Evolutionary conservation across 2,113 vertebrate genomes (phyloP).

Genomic region (Ammodramus savannarum): DNA sequence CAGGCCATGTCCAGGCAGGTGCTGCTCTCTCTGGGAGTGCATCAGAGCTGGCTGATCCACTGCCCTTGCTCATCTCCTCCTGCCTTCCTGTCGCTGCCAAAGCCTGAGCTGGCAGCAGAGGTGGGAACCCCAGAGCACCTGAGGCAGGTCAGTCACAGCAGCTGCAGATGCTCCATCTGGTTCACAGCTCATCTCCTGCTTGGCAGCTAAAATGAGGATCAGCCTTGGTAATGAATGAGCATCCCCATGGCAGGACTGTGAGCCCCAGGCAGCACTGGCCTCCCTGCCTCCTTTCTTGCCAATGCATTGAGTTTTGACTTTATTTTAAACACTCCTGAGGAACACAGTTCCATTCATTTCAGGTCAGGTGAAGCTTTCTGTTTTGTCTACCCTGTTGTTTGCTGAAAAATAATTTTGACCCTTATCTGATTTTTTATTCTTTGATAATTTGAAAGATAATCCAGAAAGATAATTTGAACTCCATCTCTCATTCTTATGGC

Average conservation of each 20-base stretch:
- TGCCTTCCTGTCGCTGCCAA: background rate
- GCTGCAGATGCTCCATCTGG: background rate
- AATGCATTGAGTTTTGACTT: background rate
- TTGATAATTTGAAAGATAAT: too few relatives aligned
- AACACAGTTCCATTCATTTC: background rate
- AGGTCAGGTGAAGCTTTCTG: background rate
- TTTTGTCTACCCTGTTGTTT: background rate
- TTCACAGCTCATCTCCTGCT: background rate
- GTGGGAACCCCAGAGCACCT: rapidly evolving
- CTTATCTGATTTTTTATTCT: background rate
- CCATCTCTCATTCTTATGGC: background rate
- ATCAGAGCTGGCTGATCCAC: background rate
- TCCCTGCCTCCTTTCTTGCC: background rate
- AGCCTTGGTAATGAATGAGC: background rate
- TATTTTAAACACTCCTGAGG: background rate
- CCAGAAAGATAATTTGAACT: background rate
- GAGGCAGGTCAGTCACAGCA: background rate
- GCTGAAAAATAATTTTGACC: background rate
- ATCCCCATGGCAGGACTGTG: background rate
- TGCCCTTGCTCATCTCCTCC: background rate
- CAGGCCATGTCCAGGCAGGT: background rate
- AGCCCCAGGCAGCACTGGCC: background rate
- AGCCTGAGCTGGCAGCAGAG: background rate
- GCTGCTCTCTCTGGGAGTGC: background rate
- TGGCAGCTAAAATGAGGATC: background rate